Conservation (phyloP, 2,888 invertebrate genomes). For the Acleris sparsana region DNA sequence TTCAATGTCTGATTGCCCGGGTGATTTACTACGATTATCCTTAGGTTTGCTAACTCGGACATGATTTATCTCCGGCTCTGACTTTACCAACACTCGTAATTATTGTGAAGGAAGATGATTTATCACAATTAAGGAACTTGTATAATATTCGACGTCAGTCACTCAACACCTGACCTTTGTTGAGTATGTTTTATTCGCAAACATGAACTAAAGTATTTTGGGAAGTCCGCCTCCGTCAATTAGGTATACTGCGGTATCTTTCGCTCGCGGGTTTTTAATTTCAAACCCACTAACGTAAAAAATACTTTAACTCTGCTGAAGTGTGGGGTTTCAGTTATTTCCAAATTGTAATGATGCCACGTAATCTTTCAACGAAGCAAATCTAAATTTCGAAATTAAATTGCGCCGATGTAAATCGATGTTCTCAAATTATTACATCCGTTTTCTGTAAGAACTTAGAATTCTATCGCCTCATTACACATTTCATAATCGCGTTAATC, state of each 20-base stretch:
- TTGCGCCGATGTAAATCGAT: not conserved
- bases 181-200: constrained; percentile 15
- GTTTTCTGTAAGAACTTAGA: constrained; percentile 9
- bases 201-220: constrained; percentile 1
- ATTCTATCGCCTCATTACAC: constrained; percentile 31
- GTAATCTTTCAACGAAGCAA: too few species aligned
- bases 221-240: constrained; percentile 6
- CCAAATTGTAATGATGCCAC: too few species aligned
- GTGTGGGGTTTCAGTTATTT: too few species aligned
- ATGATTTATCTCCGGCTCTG: constrained; percentile 66
- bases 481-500: constrained; percentile 32
- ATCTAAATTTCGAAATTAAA: too few species aligned
- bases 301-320: too few species aligned
- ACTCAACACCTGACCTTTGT: constrained; percentile 42
- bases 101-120: constrained; percentile 66
- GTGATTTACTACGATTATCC: constrained; percentile 74
- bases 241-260: not conserved
- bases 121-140: constrained; percentile 67
- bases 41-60: constrained; percentile 63
- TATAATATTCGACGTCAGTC: constrained; percentile 54
- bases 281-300: not conserved
- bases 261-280: not conserved
- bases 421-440: not conserved
- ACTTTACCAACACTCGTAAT: constrained; percentile 57
- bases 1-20: constrained; percentile 69